Percentiles rank a stretch among this genome's conserved stretches.
These are phyloP conservation scores for Congeria kusceri DNA, from an alignment of 2,888 invertebrate genomes.

Conservation along the genomic window DNA sequence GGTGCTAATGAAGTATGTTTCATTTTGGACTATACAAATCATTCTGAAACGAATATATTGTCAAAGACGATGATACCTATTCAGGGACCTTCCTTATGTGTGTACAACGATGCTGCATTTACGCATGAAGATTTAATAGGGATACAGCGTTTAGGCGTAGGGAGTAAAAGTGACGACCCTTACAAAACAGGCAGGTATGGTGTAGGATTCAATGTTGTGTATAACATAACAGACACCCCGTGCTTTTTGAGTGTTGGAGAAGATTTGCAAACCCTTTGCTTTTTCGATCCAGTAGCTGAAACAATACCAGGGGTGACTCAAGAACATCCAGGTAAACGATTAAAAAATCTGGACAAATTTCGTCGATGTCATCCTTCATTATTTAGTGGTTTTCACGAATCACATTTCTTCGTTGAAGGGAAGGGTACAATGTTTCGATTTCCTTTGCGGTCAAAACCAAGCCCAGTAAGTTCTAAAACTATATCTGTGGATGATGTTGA, in stretches of 20 bases:
- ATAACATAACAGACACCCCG: conserved; percentile 77
- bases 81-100: conserved; percentile 76
- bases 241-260: conserved; percentile 66
- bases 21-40: conserved; percentile 24
- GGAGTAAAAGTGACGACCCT: conserved; percentile 73
- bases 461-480: conserved; percentile 70
- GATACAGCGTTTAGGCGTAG: conserved; percentile 73
- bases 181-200: conserved; percentile 77
- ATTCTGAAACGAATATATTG: conserved; percentile 14
- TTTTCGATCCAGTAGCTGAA: conserved; percentile 80
- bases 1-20: conserved; percentile 69
- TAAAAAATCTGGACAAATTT: conserved; percentile 39
- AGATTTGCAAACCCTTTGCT: conserved; percentile 74
- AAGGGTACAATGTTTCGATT: conserved; percentile 66
- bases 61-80: conserved; percentile 28
- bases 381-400: conserved; percentile 56
- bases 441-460: conserved; percentile 66
- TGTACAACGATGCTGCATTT: conserved; percentile 74
- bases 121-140: conserved; percentile 72
- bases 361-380: conserved; percentile 37
- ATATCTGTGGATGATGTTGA: conserved; percentile 15
- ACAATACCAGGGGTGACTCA: conserved; percentile 67
- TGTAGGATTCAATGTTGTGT: conserved; percentile 79
- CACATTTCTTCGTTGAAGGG: conserved; percentile 8
- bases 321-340: conserved; percentile 58